phyloP scores from a whole-genome alignment of 1,140 invertebrate genomes.

The Drosophila melanica region DNA sequence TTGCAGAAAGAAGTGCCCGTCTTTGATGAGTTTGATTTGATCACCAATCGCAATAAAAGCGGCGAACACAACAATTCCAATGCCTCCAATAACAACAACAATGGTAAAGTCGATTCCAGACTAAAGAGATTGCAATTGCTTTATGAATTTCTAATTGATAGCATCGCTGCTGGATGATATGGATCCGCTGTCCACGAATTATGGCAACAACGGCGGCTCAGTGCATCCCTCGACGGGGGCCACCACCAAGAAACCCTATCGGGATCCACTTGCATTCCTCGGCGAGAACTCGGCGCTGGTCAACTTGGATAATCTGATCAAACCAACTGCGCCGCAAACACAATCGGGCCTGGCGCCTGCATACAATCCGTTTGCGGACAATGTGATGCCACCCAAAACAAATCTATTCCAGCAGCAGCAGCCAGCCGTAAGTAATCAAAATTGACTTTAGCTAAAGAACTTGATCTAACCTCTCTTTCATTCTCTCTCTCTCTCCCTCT shows the following conservation, averaged over 20 bases:
- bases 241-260: conserved; percentile 86
- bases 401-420: conserved; percentile 84
- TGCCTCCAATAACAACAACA: conserved; percentile 83
- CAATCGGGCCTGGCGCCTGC: conserved; percentile 63
- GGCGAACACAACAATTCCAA: conserved; percentile 77
- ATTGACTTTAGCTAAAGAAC: not conserved
- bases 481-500: no score
- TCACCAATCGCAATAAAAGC: conserved; percentile 87
- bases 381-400: conserved; percentile 81
- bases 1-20: conserved; percentile 85
- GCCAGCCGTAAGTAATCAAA: conserved; percentile 73
- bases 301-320: conserved; percentile 97
- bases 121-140: not conserved
- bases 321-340: conserved; percentile 84
- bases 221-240: conserved; percentile 72
- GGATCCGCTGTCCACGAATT: conserved; percentile 75
- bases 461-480: no score
- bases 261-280: conserved; percentile 96
- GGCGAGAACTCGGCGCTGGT: conserved; percentile 97
- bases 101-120: conserved; percentile 58
- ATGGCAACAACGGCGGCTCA: conserved; percentile 60
- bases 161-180: conserved; percentile 81
- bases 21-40: conserved; percentile 93
- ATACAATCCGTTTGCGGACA: conserved; percentile 84
- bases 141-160: conserved; percentile 10